phyloP scores from a whole-genome alignment of 2,888 invertebrate genomes.

The Sturmia bella region DNA sequence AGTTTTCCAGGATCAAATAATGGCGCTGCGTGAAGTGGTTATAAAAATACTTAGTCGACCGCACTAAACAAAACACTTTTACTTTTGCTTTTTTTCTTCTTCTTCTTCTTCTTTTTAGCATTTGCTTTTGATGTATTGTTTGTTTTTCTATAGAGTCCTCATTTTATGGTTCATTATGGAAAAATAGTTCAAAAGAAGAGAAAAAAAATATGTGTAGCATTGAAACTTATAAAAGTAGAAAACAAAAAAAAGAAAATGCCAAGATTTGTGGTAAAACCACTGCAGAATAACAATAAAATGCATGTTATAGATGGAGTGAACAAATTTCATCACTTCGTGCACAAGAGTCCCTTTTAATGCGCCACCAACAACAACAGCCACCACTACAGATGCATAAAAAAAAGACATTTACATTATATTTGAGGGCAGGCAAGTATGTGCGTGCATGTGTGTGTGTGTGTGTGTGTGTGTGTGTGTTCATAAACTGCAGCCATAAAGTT shows the following conservation, averaged over 20 bases:
- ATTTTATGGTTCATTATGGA: slow-evolving; percentile 33
- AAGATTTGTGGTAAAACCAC: slow-evolving; percentile 53
- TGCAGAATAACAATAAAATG: slow-evolving; percentile 63
- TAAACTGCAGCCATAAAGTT: slow-evolving; percentile 60
- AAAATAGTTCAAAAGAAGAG: slow-evolving; percentile 12
- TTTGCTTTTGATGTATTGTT: slow-evolving; percentile 19
- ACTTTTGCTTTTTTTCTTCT: not conserved
- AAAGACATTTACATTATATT: slow-evolving; percentile 15
- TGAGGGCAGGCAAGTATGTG: not conserved
- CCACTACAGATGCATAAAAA: not conserved
- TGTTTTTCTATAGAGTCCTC: slow-evolving; percentile 19
- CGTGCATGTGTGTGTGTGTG: not conserved
- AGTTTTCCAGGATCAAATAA: slow-evolving; percentile 5
- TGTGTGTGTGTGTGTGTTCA: slow-evolving; percentile 27
- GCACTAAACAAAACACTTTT: slow-evolving; percentile 25
- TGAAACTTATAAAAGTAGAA: slow-evolving; percentile 4
- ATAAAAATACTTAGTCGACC: slow-evolving; percentile 18
- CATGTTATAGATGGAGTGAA: slow-evolving; percentile 38
- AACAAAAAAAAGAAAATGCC: not conserved
- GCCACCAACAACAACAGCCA: slow-evolving; percentile 33
- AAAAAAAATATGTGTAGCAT: not conserved
- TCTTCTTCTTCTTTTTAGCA: not conserved
- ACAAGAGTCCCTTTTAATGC: slow-evolving; percentile 44
- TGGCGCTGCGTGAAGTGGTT: slow-evolving; percentile 1
- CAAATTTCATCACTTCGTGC: slow-evolving; percentile 33